phyloP scores from a whole-genome alignment of 2,797 vertebrate species.

The Thalassophryne amazonica region DNA sequence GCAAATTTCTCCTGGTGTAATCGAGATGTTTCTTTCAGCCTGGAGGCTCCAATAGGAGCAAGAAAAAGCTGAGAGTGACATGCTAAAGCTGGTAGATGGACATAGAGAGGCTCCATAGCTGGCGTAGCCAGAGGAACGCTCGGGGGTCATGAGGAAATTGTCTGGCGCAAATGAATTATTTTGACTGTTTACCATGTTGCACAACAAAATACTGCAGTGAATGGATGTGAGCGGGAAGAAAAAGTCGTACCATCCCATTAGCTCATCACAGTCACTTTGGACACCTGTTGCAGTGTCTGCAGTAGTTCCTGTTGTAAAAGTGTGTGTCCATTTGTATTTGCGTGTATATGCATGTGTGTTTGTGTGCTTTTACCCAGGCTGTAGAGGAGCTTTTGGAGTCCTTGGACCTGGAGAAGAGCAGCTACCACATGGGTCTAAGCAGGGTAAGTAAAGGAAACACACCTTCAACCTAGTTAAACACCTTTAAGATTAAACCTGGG shows the following conservation, averaged over 20 bases:
- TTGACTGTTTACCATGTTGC: constrained; percentile 10
- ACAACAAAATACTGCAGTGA: constrained; percentile 24
- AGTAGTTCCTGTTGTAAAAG: constrained; percentile 35
- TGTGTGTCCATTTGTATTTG: constrained; percentile 17
- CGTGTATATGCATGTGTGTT: constrained; percentile 30
- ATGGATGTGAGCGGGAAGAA: constrained; percentile 18
- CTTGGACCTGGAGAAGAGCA: constrained; percentile 95
- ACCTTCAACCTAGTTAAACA: constrained; percentile 27
- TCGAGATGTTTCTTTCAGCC: constrained; percentile 73
- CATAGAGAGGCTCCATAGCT: constrained; percentile 31
- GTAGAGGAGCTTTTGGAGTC: constrained; percentile 96
- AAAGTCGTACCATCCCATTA: constrained; percentile 22
- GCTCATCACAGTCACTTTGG: constrained; percentile 32
- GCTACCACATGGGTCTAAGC: constrained; percentile 94
- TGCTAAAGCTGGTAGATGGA: constrained; percentile 25
- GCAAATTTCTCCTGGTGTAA: constrained; percentile 69
- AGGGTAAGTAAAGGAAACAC: constrained; percentile 78
- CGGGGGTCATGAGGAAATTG: constrained; percentile 39
- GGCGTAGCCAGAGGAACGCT: too few relatives aligned
- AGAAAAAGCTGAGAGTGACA: constrained; percentile 42
- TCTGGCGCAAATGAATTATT: constrained; percentile 45
- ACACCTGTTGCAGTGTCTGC: constrained; percentile 31
- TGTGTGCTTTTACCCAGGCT: constrained; percentile 77
- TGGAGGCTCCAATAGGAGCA: constrained; percentile 56
- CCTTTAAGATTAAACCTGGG: constrained; percentile 29